Evolutionary conservation across 2,797 vertebrate species (phyloP).

Genomic region (Rhinoraja longicauda): DNA sequence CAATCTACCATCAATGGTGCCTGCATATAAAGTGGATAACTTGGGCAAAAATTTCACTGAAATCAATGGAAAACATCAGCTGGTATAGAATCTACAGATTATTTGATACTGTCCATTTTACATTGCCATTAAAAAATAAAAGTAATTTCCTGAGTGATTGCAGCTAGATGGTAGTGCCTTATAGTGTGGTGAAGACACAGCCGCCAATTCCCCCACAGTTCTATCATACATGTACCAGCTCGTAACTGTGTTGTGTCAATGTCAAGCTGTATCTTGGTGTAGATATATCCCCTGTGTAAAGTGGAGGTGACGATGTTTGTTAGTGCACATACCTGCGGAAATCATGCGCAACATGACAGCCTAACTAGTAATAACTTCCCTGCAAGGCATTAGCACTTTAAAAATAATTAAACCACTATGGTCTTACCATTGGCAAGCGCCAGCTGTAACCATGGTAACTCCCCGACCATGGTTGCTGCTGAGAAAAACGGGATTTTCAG

Average conservation of each 20-base stretch:
- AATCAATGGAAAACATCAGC: background rate
- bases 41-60: background rate
- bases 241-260: background rate
- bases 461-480: slow-evolving; percentile 16
- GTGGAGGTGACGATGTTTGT: background rate
- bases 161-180: background rate
- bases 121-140: background rate
- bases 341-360: slow-evolving; percentile 4
- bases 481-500: background rate
- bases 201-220: background rate
- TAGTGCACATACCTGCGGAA: background rate
- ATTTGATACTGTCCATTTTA: background rate
- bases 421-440: background rate
- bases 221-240: background rate
- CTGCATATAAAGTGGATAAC: background rate
- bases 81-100: background rate
- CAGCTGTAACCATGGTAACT: slow-evolving; percentile 32
- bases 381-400: slow-evolving; percentile 11
- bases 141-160: background rate
- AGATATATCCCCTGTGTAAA: background rate
- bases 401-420: slow-evolving; percentile 29
- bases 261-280: background rate
- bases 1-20: background rate
- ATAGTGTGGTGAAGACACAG: background rate
- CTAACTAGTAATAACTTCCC: slow-evolving; percentile 19